A percentile compares a stretch with the other conserved stretches of the same genome.
Evolutionary conservation across 2,797 vertebrate genomes (phyloP).

Genomic region (Lutjanus campechanus): DNA sequence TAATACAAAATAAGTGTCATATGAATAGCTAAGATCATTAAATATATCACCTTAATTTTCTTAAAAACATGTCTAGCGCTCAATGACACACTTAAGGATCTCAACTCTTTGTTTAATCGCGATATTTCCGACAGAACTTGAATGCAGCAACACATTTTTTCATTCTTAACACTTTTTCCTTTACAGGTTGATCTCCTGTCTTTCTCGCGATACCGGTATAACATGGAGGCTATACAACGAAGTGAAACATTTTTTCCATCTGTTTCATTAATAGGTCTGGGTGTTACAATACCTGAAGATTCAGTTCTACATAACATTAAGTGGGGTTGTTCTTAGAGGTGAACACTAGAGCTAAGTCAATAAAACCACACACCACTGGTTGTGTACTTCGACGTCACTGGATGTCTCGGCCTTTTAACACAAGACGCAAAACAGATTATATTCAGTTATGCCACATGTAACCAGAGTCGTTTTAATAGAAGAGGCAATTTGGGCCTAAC

Average conservation of each 20-base stretch:
- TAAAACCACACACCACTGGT: too few relatives aligned
- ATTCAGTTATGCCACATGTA: neutral
- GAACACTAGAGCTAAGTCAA: too few relatives aligned
- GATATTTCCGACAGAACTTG: slow-evolving; percentile 21
- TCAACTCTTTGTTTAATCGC: neutral
- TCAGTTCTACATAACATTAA: too few relatives aligned
- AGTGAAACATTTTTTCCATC: neutral
- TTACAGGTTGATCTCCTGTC: slow-evolving; percentile 5
- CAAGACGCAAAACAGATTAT: too few relatives aligned
- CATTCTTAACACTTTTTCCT: neutral
- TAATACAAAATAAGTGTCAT: neutral
- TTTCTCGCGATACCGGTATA: too few relatives aligned
- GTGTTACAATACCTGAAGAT: too few relatives aligned
- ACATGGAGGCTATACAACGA: neutral
- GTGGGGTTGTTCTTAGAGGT: too few relatives aligned
- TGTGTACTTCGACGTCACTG: too few relatives aligned
- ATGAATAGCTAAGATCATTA: neutral
- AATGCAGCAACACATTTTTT: slow-evolving; percentile 42
- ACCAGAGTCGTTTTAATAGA: neutral
- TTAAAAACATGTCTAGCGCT: neutral
- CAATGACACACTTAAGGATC: neutral
- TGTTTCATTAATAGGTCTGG: too few relatives aligned
- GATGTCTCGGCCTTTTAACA: too few relatives aligned
- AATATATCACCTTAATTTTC: neutral
- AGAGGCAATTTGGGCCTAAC: too few relatives aligned